phyloP scores from a whole-genome alignment of 2,113 vertebrate species.

The Cinclus mexicanus region DNA sequence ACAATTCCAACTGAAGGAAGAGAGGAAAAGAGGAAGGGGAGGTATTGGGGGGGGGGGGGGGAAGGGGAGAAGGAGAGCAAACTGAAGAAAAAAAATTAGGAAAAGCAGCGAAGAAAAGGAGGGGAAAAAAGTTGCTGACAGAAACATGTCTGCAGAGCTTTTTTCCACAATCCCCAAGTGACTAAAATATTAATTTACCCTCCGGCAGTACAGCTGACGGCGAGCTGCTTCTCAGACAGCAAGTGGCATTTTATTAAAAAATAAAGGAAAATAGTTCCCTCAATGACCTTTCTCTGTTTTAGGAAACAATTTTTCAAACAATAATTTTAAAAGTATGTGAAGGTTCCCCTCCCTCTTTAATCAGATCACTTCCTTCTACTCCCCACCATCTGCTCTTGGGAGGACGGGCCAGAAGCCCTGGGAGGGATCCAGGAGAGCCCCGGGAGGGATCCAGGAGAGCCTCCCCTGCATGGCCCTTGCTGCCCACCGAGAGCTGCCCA shows the following conservation, averaged over 20 bases:
- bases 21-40: neutral
- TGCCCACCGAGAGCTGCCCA: neutral
- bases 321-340: constrained; percentile 27
- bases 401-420: neutral
- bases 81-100: neutral
- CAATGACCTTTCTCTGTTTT: constrained; percentile 72
- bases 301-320: constrained; percentile 55
- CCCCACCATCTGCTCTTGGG: fast-evolving
- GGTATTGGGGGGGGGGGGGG: fast-evolving
- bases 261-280: constrained; percentile 68
- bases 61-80: neutral
- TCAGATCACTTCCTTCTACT: neutral
- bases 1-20: neutral
- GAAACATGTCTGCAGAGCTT: constrained; percentile 73
- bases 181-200: constrained; percentile 97
- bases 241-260: constrained; percentile 89
- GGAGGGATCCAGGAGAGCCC: neutral
- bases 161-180: constrained; percentile 83
- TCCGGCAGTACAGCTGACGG: constrained; percentile 81
- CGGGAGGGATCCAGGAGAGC: neutral
- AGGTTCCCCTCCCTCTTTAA: constrained; percentile 2
- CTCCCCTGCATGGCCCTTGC: fast-evolving
- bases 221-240: constrained; percentile 79
- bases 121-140: constrained; percentile 81
- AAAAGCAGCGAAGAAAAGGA: constrained; percentile 44